Conservation (phyloP, 2,888 invertebrate species). For the Andrena fulva region DNA sequence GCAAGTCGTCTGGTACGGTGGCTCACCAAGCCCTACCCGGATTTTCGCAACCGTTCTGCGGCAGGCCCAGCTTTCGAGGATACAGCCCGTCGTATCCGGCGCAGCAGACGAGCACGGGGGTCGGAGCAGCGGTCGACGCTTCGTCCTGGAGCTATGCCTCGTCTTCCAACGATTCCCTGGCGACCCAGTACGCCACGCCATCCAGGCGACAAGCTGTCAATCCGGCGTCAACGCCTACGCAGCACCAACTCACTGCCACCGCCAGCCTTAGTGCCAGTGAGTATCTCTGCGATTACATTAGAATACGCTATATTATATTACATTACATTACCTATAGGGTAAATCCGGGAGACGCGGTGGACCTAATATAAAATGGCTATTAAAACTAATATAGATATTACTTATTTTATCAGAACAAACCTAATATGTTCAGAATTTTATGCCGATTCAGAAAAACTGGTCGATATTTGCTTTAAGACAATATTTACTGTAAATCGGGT, state of each 20-base stretch:
- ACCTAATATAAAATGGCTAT: too few species aligned
- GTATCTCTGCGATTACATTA: conserved; percentile 80
- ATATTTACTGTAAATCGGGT: too few species aligned
- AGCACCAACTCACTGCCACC: conserved; percentile 87
- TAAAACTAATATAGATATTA: too few species aligned
- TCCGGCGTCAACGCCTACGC: conserved; percentile 63
- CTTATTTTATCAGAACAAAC: too few species aligned
- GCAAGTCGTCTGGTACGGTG: conserved; percentile 79
- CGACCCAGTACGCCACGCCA: conserved; percentile 67
- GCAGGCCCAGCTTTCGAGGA: conserved; percentile 75
- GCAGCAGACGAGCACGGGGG: conserved; percentile 67
- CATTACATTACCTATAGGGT: too few species aligned
- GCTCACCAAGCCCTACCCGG: conserved; percentile 86
- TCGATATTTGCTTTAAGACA: too few species aligned
- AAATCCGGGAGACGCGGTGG: too few species aligned
- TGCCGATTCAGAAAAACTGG: too few species aligned
- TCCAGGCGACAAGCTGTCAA: conserved; percentile 69
- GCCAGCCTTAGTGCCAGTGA: conserved; percentile 91
- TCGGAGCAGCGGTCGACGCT: conserved; percentile 51
- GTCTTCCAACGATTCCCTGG: conserved; percentile 66
- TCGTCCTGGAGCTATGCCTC: conserved; percentile 74
- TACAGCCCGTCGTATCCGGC: conserved; percentile 79
- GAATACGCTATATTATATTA: too few species aligned
- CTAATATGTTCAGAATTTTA: too few species aligned
- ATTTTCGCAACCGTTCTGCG: conserved; percentile 86